Evolutionary conservation across 2,888 invertebrate genomes (phyloP).

Genomic region (Mimumesa dahlbomi): DNA sequence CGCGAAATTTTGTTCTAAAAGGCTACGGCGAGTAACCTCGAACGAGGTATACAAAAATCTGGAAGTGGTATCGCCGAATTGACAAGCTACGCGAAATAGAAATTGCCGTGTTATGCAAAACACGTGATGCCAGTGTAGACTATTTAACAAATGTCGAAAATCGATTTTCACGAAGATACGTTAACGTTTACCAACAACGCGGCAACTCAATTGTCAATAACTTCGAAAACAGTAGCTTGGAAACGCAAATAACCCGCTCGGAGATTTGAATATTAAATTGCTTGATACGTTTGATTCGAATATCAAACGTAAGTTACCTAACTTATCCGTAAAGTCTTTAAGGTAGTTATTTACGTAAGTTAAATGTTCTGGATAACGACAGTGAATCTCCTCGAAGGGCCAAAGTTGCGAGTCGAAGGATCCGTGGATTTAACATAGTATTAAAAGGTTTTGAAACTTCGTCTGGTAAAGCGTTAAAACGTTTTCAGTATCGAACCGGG

Average conservation of each 20-base stretch:
- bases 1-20: neutral
- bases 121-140: too few relatives aligned
- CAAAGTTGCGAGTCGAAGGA: slow-evolving; percentile 40
- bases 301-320: slow-evolving; percentile 22
- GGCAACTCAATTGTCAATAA: slow-evolving; percentile 15
- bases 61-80: too few relatives aligned
- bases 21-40: too few relatives aligned
- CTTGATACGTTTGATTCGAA: slow-evolving; percentile 26
- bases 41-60: too few relatives aligned
- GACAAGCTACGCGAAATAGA: too few relatives aligned
- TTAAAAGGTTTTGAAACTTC: slow-evolving; percentile 54
- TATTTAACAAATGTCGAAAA: too few relatives aligned
- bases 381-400: slow-evolving; percentile 34
- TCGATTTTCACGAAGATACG: too few relatives aligned
- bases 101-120: too few relatives aligned
- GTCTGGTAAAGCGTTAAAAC: slow-evolving; percentile 27
- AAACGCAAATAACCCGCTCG: neutral
- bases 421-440: slow-evolving; percentile 45
- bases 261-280: slow-evolving; percentile 39
- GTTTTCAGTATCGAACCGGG: slow-evolving; percentile 41
- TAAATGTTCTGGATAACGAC: slow-evolving; percentile 34
- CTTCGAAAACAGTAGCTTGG: slow-evolving; percentile 2
- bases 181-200: too few relatives aligned
- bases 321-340: slow-evolving; percentile 25
- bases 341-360: slow-evolving; percentile 38